These are phyloP conservation scores for Chionoecetes opilio DNA, from an alignment of 1,140 invertebrate species.

Conservation along the genomic window DNA sequence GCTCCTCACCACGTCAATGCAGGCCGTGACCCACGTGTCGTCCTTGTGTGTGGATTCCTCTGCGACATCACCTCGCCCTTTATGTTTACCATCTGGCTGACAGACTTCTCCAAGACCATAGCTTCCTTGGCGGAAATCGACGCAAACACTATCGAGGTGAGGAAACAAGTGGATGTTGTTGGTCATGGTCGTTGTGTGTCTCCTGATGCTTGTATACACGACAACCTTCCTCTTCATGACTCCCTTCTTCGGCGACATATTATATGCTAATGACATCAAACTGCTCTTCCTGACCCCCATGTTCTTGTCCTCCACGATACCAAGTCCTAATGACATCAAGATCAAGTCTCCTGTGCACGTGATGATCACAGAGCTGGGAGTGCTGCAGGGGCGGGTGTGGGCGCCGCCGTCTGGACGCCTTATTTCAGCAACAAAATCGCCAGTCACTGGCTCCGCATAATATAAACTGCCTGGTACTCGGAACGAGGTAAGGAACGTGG, in stretches of 20 bases:
- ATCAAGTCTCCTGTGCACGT: not conserved
- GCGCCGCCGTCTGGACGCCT: not conserved
- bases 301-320: conserved; percentile 38
- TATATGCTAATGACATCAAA: not conserved
- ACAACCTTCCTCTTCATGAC: not conserved
- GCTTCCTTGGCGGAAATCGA: conserved; percentile 50
- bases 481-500: conserved; percentile 31
- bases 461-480: not conserved
- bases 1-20: not conserved
- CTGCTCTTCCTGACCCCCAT: conserved; percentile 34
- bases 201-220: not conserved
- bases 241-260: not conserved
- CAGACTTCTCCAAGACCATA: not conserved
- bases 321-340: conserved; percentile 31
- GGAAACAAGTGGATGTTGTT: not conserved
- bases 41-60: not conserved
- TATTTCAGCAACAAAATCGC: not conserved
- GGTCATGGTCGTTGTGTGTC: not conserved
- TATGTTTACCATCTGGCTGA: conserved; percentile 39
- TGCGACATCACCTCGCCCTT: not conserved
- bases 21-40: conserved; percentile 17
- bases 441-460: conserved; percentile 34
- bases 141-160: not conserved
- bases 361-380: not conserved
- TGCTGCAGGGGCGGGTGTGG: not conserved